phyloP scores from a whole-genome alignment of 1,140 invertebrate species.

The Plectus sambesii region DNA sequence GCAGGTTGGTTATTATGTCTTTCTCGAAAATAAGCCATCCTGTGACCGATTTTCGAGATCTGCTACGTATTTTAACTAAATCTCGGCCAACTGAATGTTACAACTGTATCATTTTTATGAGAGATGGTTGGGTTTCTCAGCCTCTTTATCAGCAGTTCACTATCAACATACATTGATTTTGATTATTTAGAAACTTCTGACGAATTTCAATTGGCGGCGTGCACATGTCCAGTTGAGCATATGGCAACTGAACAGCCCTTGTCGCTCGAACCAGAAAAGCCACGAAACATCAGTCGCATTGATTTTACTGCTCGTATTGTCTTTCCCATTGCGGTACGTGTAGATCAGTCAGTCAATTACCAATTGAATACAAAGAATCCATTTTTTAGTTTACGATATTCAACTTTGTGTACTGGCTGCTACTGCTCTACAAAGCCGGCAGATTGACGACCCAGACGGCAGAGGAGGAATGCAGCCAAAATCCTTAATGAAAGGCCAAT shows the following conservation, averaged over 20 bases:
- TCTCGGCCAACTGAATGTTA: too few relatives aligned
- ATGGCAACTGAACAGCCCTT: constrained; percentile 19
- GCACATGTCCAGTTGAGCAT: constrained; percentile 16
- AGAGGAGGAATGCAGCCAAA: too few relatives aligned
- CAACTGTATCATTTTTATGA: too few relatives aligned
- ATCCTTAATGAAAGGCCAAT: too few relatives aligned
- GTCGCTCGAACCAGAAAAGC: constrained; percentile 10
- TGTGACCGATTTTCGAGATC: too few relatives aligned
- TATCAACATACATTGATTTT: constrained; percentile 7
- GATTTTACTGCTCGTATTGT: constrained; percentile 21
- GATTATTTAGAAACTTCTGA: constrained; percentile 19
- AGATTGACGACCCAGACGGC: too few relatives aligned
- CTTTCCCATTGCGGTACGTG: constrained; percentile 20
- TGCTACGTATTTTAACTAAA: too few relatives aligned
- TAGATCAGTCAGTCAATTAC: background rate
- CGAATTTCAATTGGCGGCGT: constrained; percentile 24
- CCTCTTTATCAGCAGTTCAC: too few relatives aligned
- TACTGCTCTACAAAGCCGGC: constrained; percentile 22
- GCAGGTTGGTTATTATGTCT: too few relatives aligned
- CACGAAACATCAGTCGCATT: constrained; percentile 23
- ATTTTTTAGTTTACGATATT: constrained; percentile 26
- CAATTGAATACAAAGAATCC: background rate
- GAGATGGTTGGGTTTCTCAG: too few relatives aligned
- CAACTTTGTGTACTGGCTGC: constrained; percentile 23
- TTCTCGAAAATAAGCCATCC: too few relatives aligned